These are phyloP conservation scores for Chloropsis cyanopogon DNA, from an alignment of 2,113 vertebrate genomes.

Conservation along the genomic window DNA sequence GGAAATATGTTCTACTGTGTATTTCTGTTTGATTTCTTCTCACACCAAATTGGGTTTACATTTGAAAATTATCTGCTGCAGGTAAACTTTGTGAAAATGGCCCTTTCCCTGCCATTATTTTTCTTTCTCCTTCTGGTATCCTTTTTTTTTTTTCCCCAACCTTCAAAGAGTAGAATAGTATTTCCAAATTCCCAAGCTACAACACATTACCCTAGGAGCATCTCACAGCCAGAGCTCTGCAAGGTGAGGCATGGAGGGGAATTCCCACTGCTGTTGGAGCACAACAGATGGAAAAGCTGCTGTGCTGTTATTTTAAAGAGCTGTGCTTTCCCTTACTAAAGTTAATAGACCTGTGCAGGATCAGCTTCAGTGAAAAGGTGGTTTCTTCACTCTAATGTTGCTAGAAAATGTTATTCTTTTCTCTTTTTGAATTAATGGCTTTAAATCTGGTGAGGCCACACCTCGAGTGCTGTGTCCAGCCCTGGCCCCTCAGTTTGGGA, in stretches of 20 bases:
- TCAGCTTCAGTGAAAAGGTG: neutral
- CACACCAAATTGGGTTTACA: neutral
- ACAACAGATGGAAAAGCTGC: neutral
- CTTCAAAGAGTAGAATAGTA: neutral
- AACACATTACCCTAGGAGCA: neutral
- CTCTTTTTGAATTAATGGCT: neutral
- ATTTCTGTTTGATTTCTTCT: neutral
- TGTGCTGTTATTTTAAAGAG: slow-evolving; percentile 3
- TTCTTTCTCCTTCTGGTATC: neutral
- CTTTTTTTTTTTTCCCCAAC: fast-evolving
- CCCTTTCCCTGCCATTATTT: neutral
- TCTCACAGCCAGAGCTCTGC: neutral
- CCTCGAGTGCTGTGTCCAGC: too few relatives aligned
- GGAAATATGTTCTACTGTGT: neutral
- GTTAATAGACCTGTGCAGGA: neutral
- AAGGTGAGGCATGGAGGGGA: neutral
- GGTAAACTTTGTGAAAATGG: neutral
- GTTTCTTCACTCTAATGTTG: neutral
- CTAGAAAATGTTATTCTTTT: neutral
- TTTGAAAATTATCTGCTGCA: neutral
- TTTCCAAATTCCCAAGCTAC: neutral
- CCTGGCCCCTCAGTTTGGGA: too few relatives aligned
- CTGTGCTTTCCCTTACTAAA: neutral
- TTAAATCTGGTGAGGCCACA: neutral
- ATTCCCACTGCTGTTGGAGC: neutral